A percentile compares a stretch with the other conserved stretches of the same genome.
These are phyloP conservation scores for Mesocentrotus franciscanus DNA, from an alignment of 53 echinoderm and acorn worm species.

Conservation along the genomic window DNA sequence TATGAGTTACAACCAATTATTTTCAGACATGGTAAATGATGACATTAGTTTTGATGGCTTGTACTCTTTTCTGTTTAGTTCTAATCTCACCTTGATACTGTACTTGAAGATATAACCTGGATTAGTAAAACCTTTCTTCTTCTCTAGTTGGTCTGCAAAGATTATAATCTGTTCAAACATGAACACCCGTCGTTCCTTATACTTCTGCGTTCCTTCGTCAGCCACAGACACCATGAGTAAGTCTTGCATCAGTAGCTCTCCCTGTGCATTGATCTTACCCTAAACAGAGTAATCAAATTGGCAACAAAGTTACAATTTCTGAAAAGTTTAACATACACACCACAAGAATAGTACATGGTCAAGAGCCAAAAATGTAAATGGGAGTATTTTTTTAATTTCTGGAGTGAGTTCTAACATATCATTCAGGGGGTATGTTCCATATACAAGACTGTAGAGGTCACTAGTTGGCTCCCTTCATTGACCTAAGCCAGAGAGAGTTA, in stretches of 20 bases:
- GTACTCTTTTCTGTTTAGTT: not conserved
- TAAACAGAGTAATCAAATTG: conserved; percentile 35
- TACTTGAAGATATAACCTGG: conserved; percentile 97
- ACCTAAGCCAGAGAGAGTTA: too few relatives aligned
- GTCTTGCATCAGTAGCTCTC: conserved; percentile 90
- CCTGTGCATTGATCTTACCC: conserved; percentile 99
- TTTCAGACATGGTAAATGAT: too few relatives aligned
- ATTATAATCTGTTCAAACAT: conserved; percentile 99
- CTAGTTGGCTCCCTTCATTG: not conserved
- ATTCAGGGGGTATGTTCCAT: not conserved
- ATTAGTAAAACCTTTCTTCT: conserved; percentile 96
- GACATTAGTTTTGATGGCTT: too few relatives aligned
- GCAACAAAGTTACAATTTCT: not conserved
- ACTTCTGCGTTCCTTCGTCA: conserved; percentile 74
- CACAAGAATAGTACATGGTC: not conserved
- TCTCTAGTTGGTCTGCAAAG: conserved; percentile 95
- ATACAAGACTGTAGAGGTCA: not conserved
- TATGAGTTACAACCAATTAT: too few relatives aligned
- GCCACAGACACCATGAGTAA: conserved; percentile 82
- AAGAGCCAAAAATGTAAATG: not conserved
- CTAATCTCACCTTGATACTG: conserved; percentile 83
- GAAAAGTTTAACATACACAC: not conserved
- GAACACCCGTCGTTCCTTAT: conserved; percentile 95
- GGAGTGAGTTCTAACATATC: not conserved
- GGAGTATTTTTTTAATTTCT: not conserved